These are phyloP conservation scores for Melanotaenia trifasciata DNA, from an alignment of 2,797 vertebrate genomes.

Conservation along the genomic window DNA sequence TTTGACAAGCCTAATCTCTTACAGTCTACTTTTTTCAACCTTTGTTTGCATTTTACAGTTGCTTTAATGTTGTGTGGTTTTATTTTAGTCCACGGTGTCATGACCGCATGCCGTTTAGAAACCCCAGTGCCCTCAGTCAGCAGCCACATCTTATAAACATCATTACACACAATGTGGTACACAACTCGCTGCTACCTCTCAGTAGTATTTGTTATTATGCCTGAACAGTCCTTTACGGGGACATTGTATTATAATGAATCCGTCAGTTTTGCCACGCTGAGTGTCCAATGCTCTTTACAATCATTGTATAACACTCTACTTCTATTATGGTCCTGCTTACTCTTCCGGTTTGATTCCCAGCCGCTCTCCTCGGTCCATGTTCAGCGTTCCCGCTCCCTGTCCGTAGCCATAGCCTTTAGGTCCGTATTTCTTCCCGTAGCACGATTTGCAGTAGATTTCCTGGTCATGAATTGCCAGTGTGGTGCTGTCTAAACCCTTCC, in stretches of 20 bases:
- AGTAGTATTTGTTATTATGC: background rate
- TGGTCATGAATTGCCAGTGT: constrained; percentile 92
- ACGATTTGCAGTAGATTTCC: constrained; percentile 96
- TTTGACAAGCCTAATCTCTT: too few species aligned
- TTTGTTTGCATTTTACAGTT: background rate
- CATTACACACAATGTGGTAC: background rate
- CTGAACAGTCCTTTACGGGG: background rate
- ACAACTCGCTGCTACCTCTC: background rate
- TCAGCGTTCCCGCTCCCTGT: constrained; percentile 93
- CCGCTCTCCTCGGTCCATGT: constrained; percentile 94
- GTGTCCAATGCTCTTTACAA: background rate
- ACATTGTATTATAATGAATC: too few species aligned
- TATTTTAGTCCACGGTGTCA: background rate
- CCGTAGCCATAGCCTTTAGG: constrained; percentile 96
- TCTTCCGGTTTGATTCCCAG: constrained; percentile 93
- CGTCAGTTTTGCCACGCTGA: background rate
- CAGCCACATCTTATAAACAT: constrained; percentile 23
- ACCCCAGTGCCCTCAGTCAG: constrained; percentile 21
- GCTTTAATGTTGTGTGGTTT: background rate
- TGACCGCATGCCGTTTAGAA: background rate
- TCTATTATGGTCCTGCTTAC: constrained; percentile 74
- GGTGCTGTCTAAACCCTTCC: constrained; percentile 95
- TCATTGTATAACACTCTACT: background rate
- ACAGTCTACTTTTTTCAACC: too few species aligned
- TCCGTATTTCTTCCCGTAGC: constrained; percentile 96